Conservation (phyloP, 2,888 invertebrate genomes). For the Drosophila neutralis region DNA sequence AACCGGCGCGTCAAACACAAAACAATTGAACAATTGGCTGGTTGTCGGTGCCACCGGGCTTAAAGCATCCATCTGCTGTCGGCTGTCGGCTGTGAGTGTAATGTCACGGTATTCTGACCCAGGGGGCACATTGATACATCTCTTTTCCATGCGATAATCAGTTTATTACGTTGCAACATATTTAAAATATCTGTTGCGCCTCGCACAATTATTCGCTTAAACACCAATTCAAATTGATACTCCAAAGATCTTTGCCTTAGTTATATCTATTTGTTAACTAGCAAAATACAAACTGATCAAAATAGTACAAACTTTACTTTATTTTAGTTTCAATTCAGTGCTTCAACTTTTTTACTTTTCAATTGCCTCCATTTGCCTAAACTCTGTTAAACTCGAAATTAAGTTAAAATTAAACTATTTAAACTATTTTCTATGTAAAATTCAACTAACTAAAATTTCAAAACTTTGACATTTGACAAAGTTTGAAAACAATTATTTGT, state of each 20-base stretch:
- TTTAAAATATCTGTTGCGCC: conserved; percentile 35
- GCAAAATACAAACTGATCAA: not conserved
- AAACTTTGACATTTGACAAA: not conserved
- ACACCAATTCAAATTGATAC: not conserved
- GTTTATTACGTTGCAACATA: conserved; percentile 35
- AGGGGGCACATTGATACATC: conserved; percentile 33
- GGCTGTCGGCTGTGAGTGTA: conserved; percentile 32
- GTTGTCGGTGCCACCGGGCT: conserved; percentile 22
- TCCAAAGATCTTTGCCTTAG: not conserved
- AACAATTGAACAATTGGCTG: conserved; percentile 75
- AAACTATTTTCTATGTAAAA: not conserved
- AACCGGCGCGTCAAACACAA: conserved; percentile 58
- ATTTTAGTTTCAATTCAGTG: not conserved
- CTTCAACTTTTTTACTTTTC: not conserved
- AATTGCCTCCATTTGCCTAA: not conserved
- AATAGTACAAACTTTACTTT: not conserved
- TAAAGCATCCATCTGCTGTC: conserved; percentile 12
- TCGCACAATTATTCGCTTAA: conserved; percentile 24
- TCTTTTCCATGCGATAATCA: conserved; percentile 31
- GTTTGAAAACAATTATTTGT: not conserved
- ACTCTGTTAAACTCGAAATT: not conserved
- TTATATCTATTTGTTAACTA: not conserved
- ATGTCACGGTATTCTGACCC: conserved; percentile 65
- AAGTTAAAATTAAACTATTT: not conserved
- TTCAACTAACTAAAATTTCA: not conserved